These are phyloP conservation scores for Ornithoptera alexandrae DNA, from an alignment of 2,888 invertebrate genomes.

Conservation along the genomic window DNA sequence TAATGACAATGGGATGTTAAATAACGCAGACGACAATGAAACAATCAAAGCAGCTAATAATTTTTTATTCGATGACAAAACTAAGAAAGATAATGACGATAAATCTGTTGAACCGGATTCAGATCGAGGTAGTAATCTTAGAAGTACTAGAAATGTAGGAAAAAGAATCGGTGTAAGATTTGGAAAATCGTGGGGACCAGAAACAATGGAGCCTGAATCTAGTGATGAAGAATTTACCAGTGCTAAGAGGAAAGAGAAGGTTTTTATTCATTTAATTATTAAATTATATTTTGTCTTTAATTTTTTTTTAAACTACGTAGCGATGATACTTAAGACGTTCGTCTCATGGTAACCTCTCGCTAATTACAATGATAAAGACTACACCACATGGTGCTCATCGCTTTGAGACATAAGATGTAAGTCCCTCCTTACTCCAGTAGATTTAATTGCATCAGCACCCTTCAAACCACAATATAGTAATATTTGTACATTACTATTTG, in stretches of 20 bases:
- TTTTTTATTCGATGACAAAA: conserved; percentile 23
- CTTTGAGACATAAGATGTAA: no score
- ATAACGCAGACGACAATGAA: conserved; percentile 33
- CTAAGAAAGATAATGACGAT: conserved; percentile 71
- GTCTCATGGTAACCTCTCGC: no score
- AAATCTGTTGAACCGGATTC: conserved; percentile 63
- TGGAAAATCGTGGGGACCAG: conserved; percentile 63
- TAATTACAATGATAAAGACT: no score
- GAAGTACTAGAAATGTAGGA: conserved; percentile 53
- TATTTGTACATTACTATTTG: no score
- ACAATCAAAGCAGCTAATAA: conserved; percentile 25
- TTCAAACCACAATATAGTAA: no score
- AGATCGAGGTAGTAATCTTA: conserved; percentile 52
- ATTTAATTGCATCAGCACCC: no score
- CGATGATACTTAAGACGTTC: no score
- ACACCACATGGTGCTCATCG: no score
- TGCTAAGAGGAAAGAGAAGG: conserved; percentile 64
- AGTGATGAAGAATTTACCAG: conserved; percentile 62
- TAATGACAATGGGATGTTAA: conserved; percentile 32
- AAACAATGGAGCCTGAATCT: conserved; percentile 52
- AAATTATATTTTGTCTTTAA: background rate
- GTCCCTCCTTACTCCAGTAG: no score
- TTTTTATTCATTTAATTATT: conserved; percentile 35
- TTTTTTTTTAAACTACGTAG: no score
- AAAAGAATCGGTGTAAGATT: conserved; percentile 68